A percentile compares a stretch with the other conserved stretches of the same genome.
These are phyloP conservation scores for Callosobruchus maculatus DNA, from an alignment of 2,888 invertebrate species.

Conservation along the genomic window DNA sequence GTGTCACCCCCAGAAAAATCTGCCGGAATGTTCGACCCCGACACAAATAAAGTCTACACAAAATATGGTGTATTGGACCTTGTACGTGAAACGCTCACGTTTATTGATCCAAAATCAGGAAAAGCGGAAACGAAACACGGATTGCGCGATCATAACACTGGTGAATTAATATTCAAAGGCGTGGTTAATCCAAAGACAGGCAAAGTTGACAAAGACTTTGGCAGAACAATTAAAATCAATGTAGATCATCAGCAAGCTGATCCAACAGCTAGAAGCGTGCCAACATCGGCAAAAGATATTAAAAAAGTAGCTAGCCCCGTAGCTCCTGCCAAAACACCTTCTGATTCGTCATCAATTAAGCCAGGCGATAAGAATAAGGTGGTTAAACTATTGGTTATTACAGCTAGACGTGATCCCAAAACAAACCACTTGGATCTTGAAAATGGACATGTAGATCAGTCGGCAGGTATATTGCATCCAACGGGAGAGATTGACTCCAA, in stretches of 20 bases:
- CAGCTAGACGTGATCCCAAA: constrained; percentile 60
- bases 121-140: constrained; percentile 65
- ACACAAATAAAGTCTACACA: constrained; percentile 65
- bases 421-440: constrained; percentile 62
- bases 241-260: constrained; percentile 62
- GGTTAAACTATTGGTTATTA: constrained; percentile 59
- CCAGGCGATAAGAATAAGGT: constrained; percentile 35
- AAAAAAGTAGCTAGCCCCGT: constrained; percentile 9
- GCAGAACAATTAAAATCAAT: constrained; percentile 62
- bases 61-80: constrained; percentile 72
- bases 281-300: constrained; percentile 14
- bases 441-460: constrained; percentile 65
- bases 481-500: constrained; percentile 69
- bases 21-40: constrained; percentile 65
- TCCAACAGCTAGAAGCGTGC: constrained; percentile 43
- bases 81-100: constrained; percentile 64
- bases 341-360: constrained; percentile 23
- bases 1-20: constrained; percentile 61
- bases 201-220: constrained; percentile 66
- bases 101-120: constrained; percentile 66
- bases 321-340: constrained; percentile 27
- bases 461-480: constrained; percentile 65
- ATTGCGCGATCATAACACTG: constrained; percentile 65
- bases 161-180: constrained; percentile 62
- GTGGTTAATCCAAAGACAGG: constrained; percentile 69